Evolutionary conservation across 2,888 invertebrate genomes (phyloP).

Genomic region (Zelleria hepariella): DNA sequence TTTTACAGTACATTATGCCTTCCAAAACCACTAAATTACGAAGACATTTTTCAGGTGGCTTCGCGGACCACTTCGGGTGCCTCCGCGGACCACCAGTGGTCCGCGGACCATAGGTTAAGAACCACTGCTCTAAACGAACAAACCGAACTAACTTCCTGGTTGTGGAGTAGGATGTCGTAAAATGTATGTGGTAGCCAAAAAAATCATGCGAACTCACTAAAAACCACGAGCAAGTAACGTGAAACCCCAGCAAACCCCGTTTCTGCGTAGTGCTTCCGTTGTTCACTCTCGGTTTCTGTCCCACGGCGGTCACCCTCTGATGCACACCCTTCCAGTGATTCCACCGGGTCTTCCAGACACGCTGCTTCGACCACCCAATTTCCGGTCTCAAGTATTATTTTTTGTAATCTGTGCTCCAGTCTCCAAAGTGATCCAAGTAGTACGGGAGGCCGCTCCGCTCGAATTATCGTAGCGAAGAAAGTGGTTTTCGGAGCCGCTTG

Average conservation of each 20-base stretch:
- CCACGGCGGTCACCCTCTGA: slow-evolving; percentile 46
- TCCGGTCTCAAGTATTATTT: not conserved
- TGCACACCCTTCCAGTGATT: slow-evolving; percentile 38
- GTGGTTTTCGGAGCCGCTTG: slow-evolving; percentile 1
- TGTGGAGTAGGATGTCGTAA: not conserved
- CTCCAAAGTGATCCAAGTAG: not conserved
- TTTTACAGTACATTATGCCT: too few relatives aligned
- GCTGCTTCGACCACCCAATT: not conserved
- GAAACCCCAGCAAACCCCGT: not conserved
- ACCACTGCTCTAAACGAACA: too few relatives aligned
- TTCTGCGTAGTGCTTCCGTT: not conserved
- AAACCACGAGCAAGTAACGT: not conserved
- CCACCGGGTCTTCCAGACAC: not conserved
- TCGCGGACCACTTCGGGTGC: too few relatives aligned
- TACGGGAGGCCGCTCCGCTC: not conserved
- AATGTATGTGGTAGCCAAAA: not conserved
- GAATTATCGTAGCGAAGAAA: slow-evolving; percentile 4
- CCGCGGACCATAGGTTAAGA: too few relatives aligned
- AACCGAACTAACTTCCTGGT: too few relatives aligned
- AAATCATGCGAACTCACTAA: not conserved
- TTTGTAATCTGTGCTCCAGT: not conserved
- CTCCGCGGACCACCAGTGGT: too few relatives aligned
- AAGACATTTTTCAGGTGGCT: too few relatives aligned
- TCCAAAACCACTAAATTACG: too few relatives aligned
- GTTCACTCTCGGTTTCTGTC: slow-evolving; percentile 56